phyloP scores from a whole-genome alignment of 2,797 vertebrate species.

The Heteromormyrus szaboi region DNA sequence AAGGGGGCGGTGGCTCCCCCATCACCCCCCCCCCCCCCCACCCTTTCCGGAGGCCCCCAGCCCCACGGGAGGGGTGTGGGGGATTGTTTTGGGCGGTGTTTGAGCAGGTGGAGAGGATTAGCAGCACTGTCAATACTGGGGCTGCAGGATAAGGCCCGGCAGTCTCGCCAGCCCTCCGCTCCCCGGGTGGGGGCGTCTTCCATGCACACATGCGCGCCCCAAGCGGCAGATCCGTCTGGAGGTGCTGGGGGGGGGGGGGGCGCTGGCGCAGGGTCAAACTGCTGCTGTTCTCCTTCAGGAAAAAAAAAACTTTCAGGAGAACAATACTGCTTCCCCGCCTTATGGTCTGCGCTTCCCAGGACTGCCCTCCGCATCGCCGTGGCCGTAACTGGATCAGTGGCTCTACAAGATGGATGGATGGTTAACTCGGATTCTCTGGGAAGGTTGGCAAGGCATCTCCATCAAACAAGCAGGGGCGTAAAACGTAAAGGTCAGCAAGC shows the following conservation, averaged over 20 bases:
- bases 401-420: not conserved
- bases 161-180: conserved; percentile 49
- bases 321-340: not conserved
- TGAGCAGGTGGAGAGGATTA: conserved; percentile 99
- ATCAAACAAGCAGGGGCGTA: not conserved
- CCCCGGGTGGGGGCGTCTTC: conserved; percentile 55
- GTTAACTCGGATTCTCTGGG: not conserved
- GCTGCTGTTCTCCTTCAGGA: not conserved
- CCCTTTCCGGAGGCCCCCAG: conserved; percentile 40
- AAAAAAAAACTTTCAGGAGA: conserved; percentile 14
- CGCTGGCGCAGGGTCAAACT: not conserved
- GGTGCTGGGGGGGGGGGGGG: not conserved
- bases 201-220: conserved; percentile 46
- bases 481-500: not conserved
- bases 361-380: not conserved
- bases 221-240: conserved; percentile 26
- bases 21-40: conserved; percentile 47
- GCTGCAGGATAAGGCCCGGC: conserved; percentile 85
- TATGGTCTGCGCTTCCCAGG: not conserved
- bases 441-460: not conserved
- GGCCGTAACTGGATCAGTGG: not conserved
- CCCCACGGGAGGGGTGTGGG: conserved; percentile 50
- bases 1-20: conserved; percentile 57
- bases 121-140: conserved; percentile 87
- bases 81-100: conserved; percentile 66